Evolutionary conservation across 64 coral and sea anemone genomes (phyloP).

Genomic region (Catalaphyllia jardinei): DNA sequence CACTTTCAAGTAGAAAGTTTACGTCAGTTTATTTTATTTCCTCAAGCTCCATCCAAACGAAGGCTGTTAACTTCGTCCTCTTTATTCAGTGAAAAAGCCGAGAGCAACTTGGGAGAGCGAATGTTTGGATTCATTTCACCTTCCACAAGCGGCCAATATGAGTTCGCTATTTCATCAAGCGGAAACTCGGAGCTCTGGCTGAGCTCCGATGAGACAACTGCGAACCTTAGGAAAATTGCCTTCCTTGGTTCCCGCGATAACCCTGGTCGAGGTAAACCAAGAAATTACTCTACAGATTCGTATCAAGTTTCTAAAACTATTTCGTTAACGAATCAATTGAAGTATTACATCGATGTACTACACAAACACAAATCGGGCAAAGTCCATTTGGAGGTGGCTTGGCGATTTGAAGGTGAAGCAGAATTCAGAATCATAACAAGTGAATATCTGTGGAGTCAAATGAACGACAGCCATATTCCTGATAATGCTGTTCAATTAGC

Average conservation of each 20-base stretch:
- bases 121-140: constrained; percentile 77
- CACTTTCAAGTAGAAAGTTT: constrained; percentile 54
- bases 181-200: constrained; percentile 83
- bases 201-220: constrained; percentile 31
- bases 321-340: background rate
- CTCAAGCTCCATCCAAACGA: constrained; percentile 58
- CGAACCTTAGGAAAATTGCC: constrained; percentile 52
- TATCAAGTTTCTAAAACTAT: constrained; percentile 66
- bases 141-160: constrained; percentile 38
- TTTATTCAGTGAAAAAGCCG: background rate
- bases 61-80: constrained; percentile 20
- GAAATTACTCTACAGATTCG: constrained; percentile 42
- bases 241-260: constrained; percentile 36
- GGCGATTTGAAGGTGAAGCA: constrained; percentile 31
- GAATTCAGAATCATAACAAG: constrained; percentile 51
- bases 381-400: constrained; percentile 51
- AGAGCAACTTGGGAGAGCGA: constrained; percentile 63
- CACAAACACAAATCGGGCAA: constrained; percentile 66
- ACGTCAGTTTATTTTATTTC: constrained; percentile 74
- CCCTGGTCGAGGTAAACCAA: constrained; percentile 2
- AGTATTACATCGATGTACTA: constrained; percentile 69
- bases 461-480: constrained; percentile 68
- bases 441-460: constrained; percentile 18
- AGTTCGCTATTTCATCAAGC: constrained; percentile 75
- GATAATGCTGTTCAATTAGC: constrained; percentile 39